A percentile compares a stretch with the other conserved stretches of the same genome.
phyloP scores from a whole-genome alignment of 2,113 vertebrate genomes.

The Variabilichromis moorii region DNA sequence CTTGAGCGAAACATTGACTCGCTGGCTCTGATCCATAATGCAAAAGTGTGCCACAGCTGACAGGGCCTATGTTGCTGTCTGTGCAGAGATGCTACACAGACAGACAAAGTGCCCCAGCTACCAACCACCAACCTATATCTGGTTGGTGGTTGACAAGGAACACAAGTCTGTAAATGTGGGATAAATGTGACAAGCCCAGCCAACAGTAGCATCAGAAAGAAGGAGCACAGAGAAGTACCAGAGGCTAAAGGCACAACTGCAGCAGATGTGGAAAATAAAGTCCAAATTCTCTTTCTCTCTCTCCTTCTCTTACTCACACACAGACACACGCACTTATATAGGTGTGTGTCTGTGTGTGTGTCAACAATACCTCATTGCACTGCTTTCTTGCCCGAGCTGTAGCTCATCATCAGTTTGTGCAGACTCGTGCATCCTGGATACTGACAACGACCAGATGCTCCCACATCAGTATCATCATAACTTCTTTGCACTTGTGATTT shows the following conservation, averaged over 20 bases:
- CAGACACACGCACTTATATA: accelerated
- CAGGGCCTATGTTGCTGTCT: accelerated
- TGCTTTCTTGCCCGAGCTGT: not conserved
- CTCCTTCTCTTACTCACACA: not conserved
- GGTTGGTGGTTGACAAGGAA: not conserved
- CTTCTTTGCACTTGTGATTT: not conserved
- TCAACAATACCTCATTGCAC: not conserved
- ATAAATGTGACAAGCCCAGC: not conserved
- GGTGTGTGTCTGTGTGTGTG: not conserved
- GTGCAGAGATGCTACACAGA: not conserved
- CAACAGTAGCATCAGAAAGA: not conserved
- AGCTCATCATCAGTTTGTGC: not conserved
- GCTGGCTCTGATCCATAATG: not conserved
- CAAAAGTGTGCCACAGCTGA: not conserved
- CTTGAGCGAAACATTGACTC: not conserved
- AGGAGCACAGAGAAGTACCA: not conserved
- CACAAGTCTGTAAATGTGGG: not conserved
- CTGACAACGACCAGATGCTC: not conserved
- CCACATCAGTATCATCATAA: not conserved
- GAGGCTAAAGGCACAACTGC: not conserved
- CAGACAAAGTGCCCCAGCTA: not conserved
- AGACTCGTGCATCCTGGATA: not conserved
- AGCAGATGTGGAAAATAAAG: not conserved
- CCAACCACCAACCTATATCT: not conserved
- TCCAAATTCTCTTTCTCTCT: not conserved